These are phyloP conservation scores for Drosophila rufa DNA, from an alignment of 1,140 invertebrate genomes.

Conservation along the genomic window DNA sequence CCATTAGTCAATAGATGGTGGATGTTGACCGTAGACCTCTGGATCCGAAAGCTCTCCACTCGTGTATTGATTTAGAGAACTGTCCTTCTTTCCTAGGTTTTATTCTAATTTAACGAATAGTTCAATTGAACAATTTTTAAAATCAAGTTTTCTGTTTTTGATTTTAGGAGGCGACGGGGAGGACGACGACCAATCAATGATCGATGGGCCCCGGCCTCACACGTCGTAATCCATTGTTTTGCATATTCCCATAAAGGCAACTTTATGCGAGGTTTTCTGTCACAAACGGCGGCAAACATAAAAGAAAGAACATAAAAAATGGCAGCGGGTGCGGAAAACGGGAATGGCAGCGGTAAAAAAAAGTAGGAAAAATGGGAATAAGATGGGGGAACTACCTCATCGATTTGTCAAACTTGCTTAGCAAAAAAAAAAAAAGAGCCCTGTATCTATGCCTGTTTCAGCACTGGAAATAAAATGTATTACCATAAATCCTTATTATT, in stretches of 20 bases:
- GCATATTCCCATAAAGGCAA: constrained; percentile 47
- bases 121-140: too few species aligned
- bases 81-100: not conserved
- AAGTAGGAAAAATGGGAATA: not conserved
- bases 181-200: constrained; percentile 19
- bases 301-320: constrained; percentile 49
- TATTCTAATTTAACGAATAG: not conserved
- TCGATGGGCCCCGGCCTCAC: constrained; percentile 28
- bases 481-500: not conserved
- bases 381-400: constrained; percentile 29
- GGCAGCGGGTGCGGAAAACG: constrained; percentile 22
- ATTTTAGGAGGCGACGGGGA: not conserved
- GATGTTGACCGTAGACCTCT: too few species aligned
- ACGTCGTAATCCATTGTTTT: constrained; percentile 41
- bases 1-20: not conserved
- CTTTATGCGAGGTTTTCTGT: constrained; percentile 50
- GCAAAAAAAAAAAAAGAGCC: not conserved
- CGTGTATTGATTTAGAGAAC: not conserved
- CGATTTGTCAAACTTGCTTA: constrained; percentile 51
- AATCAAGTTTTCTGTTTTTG: not conserved
- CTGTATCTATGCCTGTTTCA: not conserved
- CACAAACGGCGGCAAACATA: constrained; percentile 42
- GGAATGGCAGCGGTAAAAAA: constrained; percentile 2
- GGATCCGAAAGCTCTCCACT: too few species aligned
- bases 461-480: constrained; percentile 23